Evolutionary conservation across 2,888 invertebrate species (phyloP).

Genomic region (Argyresthia albistria): DNA sequence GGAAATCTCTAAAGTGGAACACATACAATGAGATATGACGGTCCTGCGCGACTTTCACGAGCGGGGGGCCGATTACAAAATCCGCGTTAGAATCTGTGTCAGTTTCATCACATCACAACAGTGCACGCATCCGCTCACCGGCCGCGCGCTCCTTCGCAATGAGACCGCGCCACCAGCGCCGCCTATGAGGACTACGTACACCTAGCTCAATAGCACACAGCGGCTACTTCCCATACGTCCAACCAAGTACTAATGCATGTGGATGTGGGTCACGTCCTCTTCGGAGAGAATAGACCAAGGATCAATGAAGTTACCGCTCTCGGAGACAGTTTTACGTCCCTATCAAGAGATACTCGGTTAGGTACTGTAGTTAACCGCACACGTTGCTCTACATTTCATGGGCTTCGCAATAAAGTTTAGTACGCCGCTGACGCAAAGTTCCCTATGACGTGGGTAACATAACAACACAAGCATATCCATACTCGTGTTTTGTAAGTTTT

Average conservation of each 20-base stretch:
- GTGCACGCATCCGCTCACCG: constrained; percentile 61
- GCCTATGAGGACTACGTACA: neutral
- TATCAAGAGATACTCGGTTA: no score
- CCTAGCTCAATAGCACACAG: no score
- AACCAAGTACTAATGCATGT: no score
- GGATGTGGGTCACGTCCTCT: no score
- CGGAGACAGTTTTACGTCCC: no score
- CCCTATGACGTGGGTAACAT: neutral
- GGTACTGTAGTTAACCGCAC: no score
- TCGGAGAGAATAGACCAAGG: no score
- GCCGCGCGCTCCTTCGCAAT: constrained; percentile 18
- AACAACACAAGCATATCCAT: neutral
- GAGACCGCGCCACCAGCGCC: neutral
- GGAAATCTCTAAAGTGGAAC: constrained; percentile 50
- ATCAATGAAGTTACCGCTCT: no score
- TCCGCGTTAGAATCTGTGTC: constrained; percentile 71
- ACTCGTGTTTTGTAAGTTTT: no score
- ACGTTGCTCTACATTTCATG: no score
- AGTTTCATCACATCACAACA: constrained; percentile 68
- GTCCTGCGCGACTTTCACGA: constrained; percentile 69
- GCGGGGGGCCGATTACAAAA: constrained; percentile 68
- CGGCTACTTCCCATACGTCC: no score
- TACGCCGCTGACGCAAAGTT: neutral
- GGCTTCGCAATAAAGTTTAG: neutral
- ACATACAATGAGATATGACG: constrained; percentile 54